These are phyloP conservation scores for Sebastolobus alascanus DNA, from an alignment of 2,797 vertebrate genomes.

Conservation along the genomic window DNA sequence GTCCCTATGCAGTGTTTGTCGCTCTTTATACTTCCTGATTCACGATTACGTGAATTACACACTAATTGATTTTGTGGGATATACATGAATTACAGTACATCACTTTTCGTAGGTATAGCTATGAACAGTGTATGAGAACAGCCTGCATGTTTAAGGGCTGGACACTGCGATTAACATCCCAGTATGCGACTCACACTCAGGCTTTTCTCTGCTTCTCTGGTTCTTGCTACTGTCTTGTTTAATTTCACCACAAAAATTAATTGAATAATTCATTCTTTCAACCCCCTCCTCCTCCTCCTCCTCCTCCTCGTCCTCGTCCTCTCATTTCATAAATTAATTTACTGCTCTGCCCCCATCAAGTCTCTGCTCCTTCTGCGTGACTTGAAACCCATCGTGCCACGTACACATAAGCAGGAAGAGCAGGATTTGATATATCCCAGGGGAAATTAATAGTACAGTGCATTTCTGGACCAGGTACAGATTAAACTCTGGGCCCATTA, in stretches of 20 bases:
- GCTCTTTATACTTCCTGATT: too few species aligned
- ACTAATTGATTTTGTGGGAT: too few species aligned
- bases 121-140: too few species aligned
- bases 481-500: constrained; percentile 80
- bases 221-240: constrained; percentile 38
- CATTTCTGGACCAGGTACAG: constrained; percentile 79
- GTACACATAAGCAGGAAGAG: constrained; percentile 41
- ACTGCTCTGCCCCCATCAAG: constrained; percentile 33
- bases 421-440: constrained; percentile 69
- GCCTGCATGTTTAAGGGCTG: constrained; percentile 9
- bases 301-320: constrained; percentile 9
- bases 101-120: too few species aligned
- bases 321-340: constrained; percentile 61
- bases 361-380: constrained; percentile 34
- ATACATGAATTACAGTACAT: too few species aligned
- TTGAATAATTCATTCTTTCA: constrained; percentile 55
- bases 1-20: too few species aligned
- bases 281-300: constrained; percentile 1
- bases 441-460: constrained; percentile 83
- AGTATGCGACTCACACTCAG: background rate
- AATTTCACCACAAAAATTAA: constrained; percentile 55
- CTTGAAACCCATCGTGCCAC: constrained; percentile 37
- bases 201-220: constrained; percentile 16
- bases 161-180: constrained; percentile 4
- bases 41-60: too few species aligned